Evolutionary conservation across 2,888 invertebrate genomes (phyloP).

Genomic region (Zaprionus bogoriensis): DNA sequence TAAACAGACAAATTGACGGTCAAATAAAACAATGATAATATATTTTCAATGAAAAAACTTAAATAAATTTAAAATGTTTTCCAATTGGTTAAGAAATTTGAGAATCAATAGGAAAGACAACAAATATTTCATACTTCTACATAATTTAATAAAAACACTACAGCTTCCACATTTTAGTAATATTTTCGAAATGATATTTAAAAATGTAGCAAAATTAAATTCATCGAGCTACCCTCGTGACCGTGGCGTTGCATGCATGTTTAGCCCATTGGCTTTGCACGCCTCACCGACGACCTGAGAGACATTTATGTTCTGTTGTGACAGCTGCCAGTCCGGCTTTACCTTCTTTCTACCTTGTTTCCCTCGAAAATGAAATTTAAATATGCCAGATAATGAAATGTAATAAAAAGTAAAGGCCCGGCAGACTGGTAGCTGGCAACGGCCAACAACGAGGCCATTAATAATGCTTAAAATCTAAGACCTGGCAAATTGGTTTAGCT

Average conservation of each 20-base stretch:
- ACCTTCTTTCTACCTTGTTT: constrained; percentile 19
- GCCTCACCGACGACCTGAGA: constrained; percentile 38
- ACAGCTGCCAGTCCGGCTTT: constrained; percentile 47
- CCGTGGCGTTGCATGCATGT: constrained; percentile 35
- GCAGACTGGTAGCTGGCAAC: constrained; percentile 18
- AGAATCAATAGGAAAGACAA: too few relatives aligned
- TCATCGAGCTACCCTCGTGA: constrained; percentile 10
- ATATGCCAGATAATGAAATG: constrained; percentile 50
- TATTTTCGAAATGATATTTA: too few relatives aligned
- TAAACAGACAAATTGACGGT: too few relatives aligned
- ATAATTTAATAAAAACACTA: too few relatives aligned
- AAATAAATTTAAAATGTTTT: too few relatives aligned
- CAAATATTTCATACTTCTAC: too few relatives aligned
- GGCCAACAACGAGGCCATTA: constrained; percentile 46
- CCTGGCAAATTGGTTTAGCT: constrained; percentile 73
- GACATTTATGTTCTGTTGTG: constrained; percentile 50
- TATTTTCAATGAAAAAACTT: too few relatives aligned
- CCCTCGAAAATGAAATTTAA: constrained; percentile 40
- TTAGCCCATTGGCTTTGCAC: constrained; percentile 52
- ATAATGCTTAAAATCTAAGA: constrained; percentile 77
- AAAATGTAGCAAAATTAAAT: not conserved
- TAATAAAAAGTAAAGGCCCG: constrained; percentile 35
- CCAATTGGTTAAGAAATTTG: too few relatives aligned
- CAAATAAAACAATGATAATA: too few relatives aligned
- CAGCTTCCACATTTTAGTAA: too few relatives aligned